Conservation (phyloP, 2,797 vertebrate species). For the Hippocampus kuda region DNA sequence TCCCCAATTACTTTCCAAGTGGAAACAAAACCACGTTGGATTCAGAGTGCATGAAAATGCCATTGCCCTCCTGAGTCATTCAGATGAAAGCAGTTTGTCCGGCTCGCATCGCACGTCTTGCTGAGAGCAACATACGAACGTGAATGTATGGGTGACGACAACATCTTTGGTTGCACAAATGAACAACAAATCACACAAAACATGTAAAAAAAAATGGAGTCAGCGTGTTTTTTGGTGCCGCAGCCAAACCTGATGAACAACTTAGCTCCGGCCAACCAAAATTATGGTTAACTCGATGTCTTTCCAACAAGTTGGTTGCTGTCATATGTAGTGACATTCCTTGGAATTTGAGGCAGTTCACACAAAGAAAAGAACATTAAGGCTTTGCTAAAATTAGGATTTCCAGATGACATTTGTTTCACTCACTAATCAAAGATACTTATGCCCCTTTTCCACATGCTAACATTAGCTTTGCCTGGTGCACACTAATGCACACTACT, state of each 20-base stretch:
- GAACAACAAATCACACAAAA: constrained; percentile 31
- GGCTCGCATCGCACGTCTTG: background rate
- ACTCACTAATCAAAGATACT: background rate
- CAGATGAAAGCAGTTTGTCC: constrained; percentile 7
- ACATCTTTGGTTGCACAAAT: constrained; percentile 65
- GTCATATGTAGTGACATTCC: constrained; percentile 35
- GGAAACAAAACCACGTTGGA: constrained; percentile 10
- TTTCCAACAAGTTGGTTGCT: constrained; percentile 16
- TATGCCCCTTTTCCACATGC: background rate
- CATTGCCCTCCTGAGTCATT: background rate
- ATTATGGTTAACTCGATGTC: background rate
- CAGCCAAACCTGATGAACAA: constrained; percentile 24
- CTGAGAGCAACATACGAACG: background rate
- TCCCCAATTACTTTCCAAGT: background rate
- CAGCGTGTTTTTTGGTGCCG: constrained; percentile 8
- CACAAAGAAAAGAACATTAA: constrained; percentile 48
- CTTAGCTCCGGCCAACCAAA: constrained; percentile 2
- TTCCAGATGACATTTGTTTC: constrained; percentile 21
- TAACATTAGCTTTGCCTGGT: background rate
- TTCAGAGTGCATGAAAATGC: constrained; percentile 4
- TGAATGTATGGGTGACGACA: constrained; percentile 29
- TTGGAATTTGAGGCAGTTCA: constrained; percentile 40
- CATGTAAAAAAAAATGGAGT: constrained; percentile 4
- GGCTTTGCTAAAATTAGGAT: constrained; percentile 43
- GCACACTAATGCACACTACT: background rate